phyloP scores from a whole-genome alignment of 2,113 vertebrate genomes.

The Rana temporaria region DNA sequence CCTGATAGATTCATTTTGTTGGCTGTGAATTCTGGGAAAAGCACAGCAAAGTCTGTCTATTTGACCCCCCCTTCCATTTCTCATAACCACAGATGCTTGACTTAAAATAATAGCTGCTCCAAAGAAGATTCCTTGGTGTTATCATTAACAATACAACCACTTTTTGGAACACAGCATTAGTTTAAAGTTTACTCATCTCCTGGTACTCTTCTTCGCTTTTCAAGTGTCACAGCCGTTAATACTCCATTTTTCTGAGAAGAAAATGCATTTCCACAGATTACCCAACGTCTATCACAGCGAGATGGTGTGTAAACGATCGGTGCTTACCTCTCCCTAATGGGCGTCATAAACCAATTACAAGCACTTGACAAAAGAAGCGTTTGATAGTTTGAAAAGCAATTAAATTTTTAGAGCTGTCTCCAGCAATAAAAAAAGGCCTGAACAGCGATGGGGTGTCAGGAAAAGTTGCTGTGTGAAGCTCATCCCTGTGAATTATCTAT shows the following conservation, averaged over 20 bases:
- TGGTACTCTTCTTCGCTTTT: background rate
- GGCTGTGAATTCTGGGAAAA: no score
- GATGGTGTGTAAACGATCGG: constrained; percentile 61
- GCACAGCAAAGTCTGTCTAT: no score
- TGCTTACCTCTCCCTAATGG: constrained; percentile 56
- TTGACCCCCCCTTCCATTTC: no score
- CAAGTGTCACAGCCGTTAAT: constrained; percentile 12
- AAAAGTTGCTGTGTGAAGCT: constrained; percentile 58
- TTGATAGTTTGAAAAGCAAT: constrained; percentile 69
- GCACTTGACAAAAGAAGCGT: constrained; percentile 67
- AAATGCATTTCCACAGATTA: background rate
- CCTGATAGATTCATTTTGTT: no score
- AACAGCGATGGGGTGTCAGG: constrained; percentile 57
- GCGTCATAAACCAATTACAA: constrained; percentile 71
- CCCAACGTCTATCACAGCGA: constrained; percentile 47
- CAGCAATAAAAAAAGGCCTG: constrained; percentile 60
- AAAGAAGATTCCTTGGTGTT: no score
- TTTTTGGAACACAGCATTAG: background rate
- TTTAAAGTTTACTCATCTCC: background rate
- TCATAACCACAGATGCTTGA: no score
- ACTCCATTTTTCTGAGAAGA: constrained; percentile 3
- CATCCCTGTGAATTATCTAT: constrained; percentile 71
- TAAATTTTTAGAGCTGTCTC: constrained; percentile 73
- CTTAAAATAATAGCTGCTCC: no score
- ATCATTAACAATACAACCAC: no score